Percentiles rank a stretch among this genome's conserved stretches.
Evolutionary conservation across 1,140 invertebrate species (phyloP).

Genomic region (Drosophila virilis): DNA sequence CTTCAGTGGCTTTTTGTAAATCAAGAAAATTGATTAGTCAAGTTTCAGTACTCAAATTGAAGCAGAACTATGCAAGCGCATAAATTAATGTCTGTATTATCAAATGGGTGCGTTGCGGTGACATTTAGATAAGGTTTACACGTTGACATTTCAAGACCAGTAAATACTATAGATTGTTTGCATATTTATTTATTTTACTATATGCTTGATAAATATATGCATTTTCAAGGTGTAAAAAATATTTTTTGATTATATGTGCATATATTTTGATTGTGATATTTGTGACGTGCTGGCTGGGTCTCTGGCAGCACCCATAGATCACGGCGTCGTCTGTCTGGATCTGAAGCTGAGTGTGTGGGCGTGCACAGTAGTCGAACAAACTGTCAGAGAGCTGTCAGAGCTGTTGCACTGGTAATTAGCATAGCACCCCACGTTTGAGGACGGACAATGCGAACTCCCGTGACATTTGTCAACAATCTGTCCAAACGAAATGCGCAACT

Average conservation of each 20-base stretch:
- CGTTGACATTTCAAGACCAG: neutral
- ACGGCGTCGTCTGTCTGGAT: slow-evolving; percentile 9
- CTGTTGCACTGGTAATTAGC: slow-evolving; percentile 67
- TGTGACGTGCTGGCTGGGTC: neutral
- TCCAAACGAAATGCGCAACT: slow-evolving; percentile 56
- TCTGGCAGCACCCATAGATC: slow-evolving; percentile 51
- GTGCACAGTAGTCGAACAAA: slow-evolving; percentile 45
- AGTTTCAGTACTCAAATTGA: too few relatives aligned
- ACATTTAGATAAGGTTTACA: slow-evolving; percentile 6
- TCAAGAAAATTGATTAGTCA: too few relatives aligned
- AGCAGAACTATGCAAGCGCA: neutral
- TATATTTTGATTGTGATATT: neutral
- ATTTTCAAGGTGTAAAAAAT: slow-evolving; percentile 1
- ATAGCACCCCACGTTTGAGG: slow-evolving; percentile 37
- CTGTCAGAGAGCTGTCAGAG: slow-evolving; percentile 66
- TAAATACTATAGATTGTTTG: neutral
- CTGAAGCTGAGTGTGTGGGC: slow-evolving; percentile 27
- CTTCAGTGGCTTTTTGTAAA: too few relatives aligned
- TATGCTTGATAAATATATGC: neutral
- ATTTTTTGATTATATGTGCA: neutral
- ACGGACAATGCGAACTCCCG: slow-evolving; percentile 39
- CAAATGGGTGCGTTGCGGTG: slow-evolving; percentile 1
- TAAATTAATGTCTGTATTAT: neutral
- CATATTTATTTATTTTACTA: neutral
- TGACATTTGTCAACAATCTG: slow-evolving; percentile 75